Base-by-base conservation (phyloP, 1,140 invertebrate species). In the Drosophila sucinea region DNA sequence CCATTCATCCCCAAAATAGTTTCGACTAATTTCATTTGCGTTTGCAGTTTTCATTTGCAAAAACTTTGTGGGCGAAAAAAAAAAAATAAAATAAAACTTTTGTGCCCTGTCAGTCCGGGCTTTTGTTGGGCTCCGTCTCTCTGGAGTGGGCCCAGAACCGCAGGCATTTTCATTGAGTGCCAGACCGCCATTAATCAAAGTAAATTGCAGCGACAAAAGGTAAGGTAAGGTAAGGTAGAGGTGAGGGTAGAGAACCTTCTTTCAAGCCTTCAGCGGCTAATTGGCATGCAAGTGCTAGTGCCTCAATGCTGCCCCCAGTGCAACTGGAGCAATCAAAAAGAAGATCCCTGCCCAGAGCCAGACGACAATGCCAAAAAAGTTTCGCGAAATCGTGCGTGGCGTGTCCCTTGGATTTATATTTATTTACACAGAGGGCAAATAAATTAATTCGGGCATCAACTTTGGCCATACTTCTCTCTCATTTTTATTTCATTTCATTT, bases 21-120 rank as follows among this genome's bases (percentile, higher is more conserved):
- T 87, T 87, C 77, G 65, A 84, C 84, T 81, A 84, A 87, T 87
- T 89, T 83, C 68, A 87, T 89, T 87, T 89, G 83, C 80, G 77
- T 87, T 89, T 77, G 83, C 83, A 79, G 41, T 83, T 87, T 87
- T 87, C 77, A 64, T 73, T 74, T 58, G 62, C 64, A 54, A 77
- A 81, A 78, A 41, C 25, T 51, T 51, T 51, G 60, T 77, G 58
- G 6, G 25, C 54, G 8, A 55, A 33, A 25, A 40, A 27, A 40
- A 57, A 32, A 56, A 27, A 8, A 17, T 23, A 57, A 32, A 56
- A 30, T 5, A 32, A 56, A 56, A 56, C 40, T 41, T 44, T 76
- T 56, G 35, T 41, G 60, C 29, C 56, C 73, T 77, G 73, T 70
- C 73, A 76, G 27, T 69, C 47, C 51, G 63, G 67, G 64, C 61